Conservation (phyloP, 2,797 vertebrate genomes). For the Neosilurus hyrtlii region DNA sequence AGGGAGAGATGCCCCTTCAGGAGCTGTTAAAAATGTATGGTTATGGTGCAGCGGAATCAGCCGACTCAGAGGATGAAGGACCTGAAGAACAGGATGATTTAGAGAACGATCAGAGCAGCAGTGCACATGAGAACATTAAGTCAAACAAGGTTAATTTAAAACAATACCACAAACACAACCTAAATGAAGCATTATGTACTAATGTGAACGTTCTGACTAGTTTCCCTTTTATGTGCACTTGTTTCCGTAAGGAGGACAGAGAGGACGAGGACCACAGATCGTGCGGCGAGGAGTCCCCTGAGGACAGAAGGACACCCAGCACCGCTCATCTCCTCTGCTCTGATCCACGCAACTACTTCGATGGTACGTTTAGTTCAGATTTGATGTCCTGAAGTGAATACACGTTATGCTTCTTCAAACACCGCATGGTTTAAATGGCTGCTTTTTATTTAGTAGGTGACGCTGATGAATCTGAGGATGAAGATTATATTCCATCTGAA, state of each 20-base stretch:
- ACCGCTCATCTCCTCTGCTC: slow-evolving; percentile 86
- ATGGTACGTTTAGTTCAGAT: slow-evolving; percentile 74
- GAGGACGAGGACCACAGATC: slow-evolving; percentile 80
- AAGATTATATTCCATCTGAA: slow-evolving; percentile 97
- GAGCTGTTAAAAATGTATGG: slow-evolving; percentile 93
- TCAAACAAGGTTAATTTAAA: slow-evolving; percentile 30
- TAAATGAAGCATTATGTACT: neutral
- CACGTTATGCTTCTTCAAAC: neutral
- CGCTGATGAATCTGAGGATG: slow-evolving; percentile 97
- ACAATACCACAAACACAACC: neutral
- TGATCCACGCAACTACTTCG: slow-evolving; percentile 90
- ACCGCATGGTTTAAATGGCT: neutral
- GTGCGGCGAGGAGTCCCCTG: slow-evolving; percentile 80
- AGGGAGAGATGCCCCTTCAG: slow-evolving; percentile 96
- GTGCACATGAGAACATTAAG: slow-evolving; percentile 74
- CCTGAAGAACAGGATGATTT: slow-evolving; percentile 76
- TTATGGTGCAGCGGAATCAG: slow-evolving; percentile 84
- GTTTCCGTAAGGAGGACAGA: slow-evolving; percentile 73
- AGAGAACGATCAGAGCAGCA: slow-evolving; percentile 81
- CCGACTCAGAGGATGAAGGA: slow-evolving; percentile 78
- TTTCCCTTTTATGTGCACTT: slow-evolving; percentile 1
- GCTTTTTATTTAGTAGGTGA: slow-evolving; percentile 73
- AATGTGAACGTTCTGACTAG: neutral
- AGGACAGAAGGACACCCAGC: slow-evolving; percentile 79
- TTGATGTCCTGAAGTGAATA: neutral